These are phyloP conservation scores for Scyliorhinus canicula DNA, from an alignment of 2,797 vertebrate genomes.

Conservation along the genomic window DNA sequence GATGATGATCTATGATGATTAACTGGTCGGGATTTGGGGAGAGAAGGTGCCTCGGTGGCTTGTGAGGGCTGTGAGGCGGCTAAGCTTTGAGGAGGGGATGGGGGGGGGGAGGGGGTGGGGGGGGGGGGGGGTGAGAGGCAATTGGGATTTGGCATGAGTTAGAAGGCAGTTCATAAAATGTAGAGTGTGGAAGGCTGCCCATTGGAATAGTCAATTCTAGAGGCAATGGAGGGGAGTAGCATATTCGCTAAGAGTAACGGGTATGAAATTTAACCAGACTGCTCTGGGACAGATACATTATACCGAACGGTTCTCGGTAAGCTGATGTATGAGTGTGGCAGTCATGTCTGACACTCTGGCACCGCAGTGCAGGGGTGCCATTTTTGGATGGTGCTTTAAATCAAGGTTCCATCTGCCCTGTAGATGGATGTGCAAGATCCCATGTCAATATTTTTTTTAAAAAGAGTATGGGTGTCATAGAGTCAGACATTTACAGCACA, in stretches of 20 bases:
- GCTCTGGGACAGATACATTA: neutral
- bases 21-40: too few relatives aligned
- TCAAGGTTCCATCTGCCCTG: too few relatives aligned
- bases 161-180: neutral
- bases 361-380: neutral
- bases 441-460: neutral
- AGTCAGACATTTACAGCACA: too few relatives aligned
- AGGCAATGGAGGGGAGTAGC: neutral
- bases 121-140: too few relatives aligned
- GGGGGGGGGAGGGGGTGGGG: too few relatives aligned
- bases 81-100: too few relatives aligned
- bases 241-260: neutral
- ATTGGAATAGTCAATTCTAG: neutral
- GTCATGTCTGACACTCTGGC: neutral
- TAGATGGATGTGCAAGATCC: neutral
- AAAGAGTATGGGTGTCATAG: neutral
- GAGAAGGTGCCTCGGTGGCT: too few relatives aligned
- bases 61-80: neutral
- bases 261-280: neutral
- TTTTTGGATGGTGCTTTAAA: neutral
- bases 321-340: too few relatives aligned
- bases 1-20: too few relatives aligned
- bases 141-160: too few relatives aligned
- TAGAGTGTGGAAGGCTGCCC: neutral
- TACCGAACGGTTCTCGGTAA: neutral